A percentile compares a stretch with the other conserved stretches of the same genome.
Evolutionary conservation across 2,113 vertebrate species (phyloP).

Genomic region (Ginglymostoma cirratum): DNA sequence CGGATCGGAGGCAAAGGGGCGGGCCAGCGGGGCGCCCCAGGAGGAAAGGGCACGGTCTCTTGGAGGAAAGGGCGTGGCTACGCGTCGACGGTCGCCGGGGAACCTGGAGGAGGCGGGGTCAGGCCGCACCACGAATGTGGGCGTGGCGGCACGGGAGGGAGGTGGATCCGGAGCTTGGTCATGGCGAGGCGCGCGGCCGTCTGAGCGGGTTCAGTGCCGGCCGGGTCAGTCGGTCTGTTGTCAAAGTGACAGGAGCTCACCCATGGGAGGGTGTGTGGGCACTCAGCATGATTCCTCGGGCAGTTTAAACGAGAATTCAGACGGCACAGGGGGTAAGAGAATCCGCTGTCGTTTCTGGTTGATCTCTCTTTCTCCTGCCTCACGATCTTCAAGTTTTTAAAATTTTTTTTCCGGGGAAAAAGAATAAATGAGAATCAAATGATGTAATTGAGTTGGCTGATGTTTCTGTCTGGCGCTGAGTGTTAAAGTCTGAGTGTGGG

Average conservation of each 20-base stretch:
- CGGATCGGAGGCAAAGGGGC: neutral
- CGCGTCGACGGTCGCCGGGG: too few species aligned
- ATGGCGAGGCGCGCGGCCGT: neutral
- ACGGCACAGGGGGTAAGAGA: conserved; percentile 82
- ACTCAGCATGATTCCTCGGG: conserved; percentile 94
- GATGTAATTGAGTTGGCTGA: neutral
- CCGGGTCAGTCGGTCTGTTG: conserved; percentile 9
- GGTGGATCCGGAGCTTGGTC: neutral
- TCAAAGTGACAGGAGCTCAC: conserved; percentile 45
- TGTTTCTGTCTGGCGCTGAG: neutral
- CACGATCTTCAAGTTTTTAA: neutral
- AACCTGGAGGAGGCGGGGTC: neutral
- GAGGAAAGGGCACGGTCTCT: too few species aligned
- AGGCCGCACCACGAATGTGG: too few species aligned
- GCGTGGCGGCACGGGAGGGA: neutral
- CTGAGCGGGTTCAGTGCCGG: neutral
- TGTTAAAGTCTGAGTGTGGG: conserved; percentile 20
- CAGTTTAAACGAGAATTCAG: conserved; percentile 94
- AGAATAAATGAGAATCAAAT: neutral
- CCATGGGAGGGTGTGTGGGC: conserved; percentile 97
- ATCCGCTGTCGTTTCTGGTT: conserved; percentile 31
- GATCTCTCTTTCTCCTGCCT: neutral
- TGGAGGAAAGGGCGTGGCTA: neutral
- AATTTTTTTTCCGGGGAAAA: too few species aligned
- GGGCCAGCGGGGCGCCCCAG: neutral